These are phyloP conservation scores for Lucinisca nassula DNA, from an alignment of 2,888 invertebrate species.

Conservation along the genomic window DNA sequence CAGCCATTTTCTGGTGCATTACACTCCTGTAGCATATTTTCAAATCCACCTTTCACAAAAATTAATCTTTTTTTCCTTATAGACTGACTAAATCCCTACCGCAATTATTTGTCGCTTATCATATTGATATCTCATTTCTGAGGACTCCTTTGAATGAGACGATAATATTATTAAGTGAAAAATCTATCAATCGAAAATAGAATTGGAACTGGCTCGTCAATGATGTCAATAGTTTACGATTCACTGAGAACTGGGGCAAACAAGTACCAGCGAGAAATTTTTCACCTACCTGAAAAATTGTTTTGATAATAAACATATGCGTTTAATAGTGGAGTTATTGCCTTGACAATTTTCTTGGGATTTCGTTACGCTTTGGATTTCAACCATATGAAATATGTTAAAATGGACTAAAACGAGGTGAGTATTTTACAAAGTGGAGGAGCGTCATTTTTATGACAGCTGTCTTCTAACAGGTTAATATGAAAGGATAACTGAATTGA, in stretches of 20 bases:
- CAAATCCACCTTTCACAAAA: background rate
- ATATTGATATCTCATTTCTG: background rate
- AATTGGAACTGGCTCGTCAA: background rate
- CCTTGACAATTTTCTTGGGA: background rate
- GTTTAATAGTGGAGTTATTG: background rate
- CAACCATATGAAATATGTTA: constrained; percentile 5
- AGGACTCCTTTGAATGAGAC: background rate
- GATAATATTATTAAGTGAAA: constrained; percentile 6
- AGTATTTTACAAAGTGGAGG: background rate
- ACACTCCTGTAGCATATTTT: too few species aligned
- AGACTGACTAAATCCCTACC: constrained; percentile 7
- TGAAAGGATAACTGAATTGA: background rate
- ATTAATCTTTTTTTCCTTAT: background rate
- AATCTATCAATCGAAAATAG: background rate
- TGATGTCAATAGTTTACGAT: background rate
- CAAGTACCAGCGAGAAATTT: background rate
- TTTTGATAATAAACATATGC: background rate
- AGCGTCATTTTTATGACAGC: constrained; percentile 2
- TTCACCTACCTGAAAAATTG: background rate
- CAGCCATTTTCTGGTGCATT: too few species aligned
- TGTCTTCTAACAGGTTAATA: background rate
- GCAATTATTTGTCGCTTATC: background rate
- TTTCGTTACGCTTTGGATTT: background rate
- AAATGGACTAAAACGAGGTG: background rate
- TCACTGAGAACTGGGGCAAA: background rate